Base-by-base conservation (phyloP, 2,113 vertebrate genomes). In the Megaceryle torquata region DNA sequence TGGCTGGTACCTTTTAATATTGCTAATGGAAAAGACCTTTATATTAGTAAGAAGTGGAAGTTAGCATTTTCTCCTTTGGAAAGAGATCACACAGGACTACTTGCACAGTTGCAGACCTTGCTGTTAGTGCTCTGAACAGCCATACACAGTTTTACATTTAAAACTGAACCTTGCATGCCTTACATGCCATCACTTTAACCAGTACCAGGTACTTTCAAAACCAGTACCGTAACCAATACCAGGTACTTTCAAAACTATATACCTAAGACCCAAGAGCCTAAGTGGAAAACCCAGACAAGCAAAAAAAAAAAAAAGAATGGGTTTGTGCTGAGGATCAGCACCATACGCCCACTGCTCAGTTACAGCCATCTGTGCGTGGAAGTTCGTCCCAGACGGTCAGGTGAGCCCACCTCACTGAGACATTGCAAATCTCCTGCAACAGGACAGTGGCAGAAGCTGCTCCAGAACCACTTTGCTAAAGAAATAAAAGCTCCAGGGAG, bases 261-360 rank as follows among this genome's bases (percentile, higher is more conserved):
- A 41, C 2, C 1, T 12, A 82, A 70, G 19, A 56, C 22, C 6
- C 1, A 1, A 77, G 13, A 51, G 15, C 11, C 44, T n/a, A 84
- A 31, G 48, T 21, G 33, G 46, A 68, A 61, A 84, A 64, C 15
- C 2, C 14, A 53, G 43, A 21, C 5, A 20, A 68, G n/a, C 6
- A 20, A 29, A 79, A 48, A 50, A 46, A 46, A 46, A 19, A 19
- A 67, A 68, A 6, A 1, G 1, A 76, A 71, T 0, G 1, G 8
- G 21, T 4, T 59, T 31, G 13, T 5, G 2, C 24, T 37, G 41
- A 44, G 22, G 33, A 61, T 35, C 26, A 91, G 64, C 20, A 33
- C 7, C 7, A 25, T 4, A 33, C 5, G 21, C 0, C 0, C 7
- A 6, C 35, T 56, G 8, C 33, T 53, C 11, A 16, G 18, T 71